Evolutionary conservation across 2,888 invertebrate genomes (phyloP).

Genomic region (Philopedon plagiatum): DNA sequence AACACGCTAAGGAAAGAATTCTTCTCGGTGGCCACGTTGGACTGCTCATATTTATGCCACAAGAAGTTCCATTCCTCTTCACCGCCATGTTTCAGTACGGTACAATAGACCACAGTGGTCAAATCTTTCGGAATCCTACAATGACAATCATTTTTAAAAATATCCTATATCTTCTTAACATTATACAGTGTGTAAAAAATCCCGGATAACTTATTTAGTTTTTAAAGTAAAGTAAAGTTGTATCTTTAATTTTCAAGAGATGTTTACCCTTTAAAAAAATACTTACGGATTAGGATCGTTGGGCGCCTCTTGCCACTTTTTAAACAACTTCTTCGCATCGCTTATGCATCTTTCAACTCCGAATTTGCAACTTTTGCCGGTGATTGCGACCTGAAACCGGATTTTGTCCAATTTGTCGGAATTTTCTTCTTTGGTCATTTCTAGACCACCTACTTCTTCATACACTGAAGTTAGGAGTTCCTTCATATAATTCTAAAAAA

Average conservation of each 20-base stretch:
- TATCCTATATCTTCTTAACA: not conserved
- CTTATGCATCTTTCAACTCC: constrained; percentile 82
- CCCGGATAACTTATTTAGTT: too few relatives aligned
- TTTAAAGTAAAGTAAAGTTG: too few relatives aligned
- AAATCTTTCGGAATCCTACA: constrained; percentile 87
- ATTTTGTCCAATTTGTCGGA: constrained; percentile 73
- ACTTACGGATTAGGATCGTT: constrained; percentile 83
- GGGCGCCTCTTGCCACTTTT: constrained; percentile 84
- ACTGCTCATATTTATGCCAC: constrained; percentile 82
- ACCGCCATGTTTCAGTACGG: constrained; percentile 86
- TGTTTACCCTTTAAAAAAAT: not conserved
- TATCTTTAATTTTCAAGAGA: too few relatives aligned
- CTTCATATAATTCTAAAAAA: constrained; percentile 75
- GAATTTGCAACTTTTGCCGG: constrained; percentile 80
- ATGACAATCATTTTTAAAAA: constrained; percentile 26
- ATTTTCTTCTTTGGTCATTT: constrained; percentile 64
- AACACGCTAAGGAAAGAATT: constrained; percentile 82
- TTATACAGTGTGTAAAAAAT: not conserved
- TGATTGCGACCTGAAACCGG: constrained; percentile 74
- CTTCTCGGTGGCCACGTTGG: constrained; percentile 87
- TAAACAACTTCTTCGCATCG: constrained; percentile 81
- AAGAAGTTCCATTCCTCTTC: constrained; percentile 92
- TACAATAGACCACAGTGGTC: constrained; percentile 88
- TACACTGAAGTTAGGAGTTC: constrained; percentile 77
- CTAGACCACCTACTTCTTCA: constrained; percentile 72